Evolutionary conservation across 2,113 vertebrate genomes (phyloP).

Genomic region (Gopherus evgoodei): DNA sequence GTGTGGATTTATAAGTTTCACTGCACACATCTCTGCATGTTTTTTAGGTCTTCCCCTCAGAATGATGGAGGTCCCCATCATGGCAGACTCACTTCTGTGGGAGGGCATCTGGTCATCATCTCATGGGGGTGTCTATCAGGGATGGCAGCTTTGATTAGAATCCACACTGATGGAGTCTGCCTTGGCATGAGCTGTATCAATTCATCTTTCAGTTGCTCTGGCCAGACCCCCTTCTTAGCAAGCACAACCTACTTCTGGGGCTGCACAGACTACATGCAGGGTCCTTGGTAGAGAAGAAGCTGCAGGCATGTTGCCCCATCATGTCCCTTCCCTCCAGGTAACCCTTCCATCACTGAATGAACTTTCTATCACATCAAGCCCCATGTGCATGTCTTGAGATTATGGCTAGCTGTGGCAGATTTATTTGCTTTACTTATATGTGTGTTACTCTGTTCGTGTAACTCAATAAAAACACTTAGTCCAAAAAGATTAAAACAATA

Average conservation of each 20-base stretch:
- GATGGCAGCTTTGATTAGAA: neutral
- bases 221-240: neutral
- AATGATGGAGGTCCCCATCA: neutral
- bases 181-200: neutral
- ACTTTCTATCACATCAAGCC: neutral
- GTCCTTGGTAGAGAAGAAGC: neutral
- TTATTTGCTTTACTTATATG: neutral
- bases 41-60: neutral
- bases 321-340: neutral
- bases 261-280: neutral
- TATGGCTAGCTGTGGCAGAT: too few relatives aligned
- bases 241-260: neutral
- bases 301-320: neutral
- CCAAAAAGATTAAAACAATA: constrained; percentile 23
- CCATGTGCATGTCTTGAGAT: neutral
- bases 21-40: neutral
- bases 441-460: neutral
- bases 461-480: constrained; percentile 5
- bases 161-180: neutral
- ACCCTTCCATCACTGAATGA: neutral
- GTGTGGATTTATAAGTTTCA: neutral
- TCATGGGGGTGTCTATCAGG: neutral
- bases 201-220: neutral
- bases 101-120: neutral
- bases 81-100: neutral